Conservation (phyloP, 2,113 vertebrate genomes). For the Capreolus pygargus region DNA sequence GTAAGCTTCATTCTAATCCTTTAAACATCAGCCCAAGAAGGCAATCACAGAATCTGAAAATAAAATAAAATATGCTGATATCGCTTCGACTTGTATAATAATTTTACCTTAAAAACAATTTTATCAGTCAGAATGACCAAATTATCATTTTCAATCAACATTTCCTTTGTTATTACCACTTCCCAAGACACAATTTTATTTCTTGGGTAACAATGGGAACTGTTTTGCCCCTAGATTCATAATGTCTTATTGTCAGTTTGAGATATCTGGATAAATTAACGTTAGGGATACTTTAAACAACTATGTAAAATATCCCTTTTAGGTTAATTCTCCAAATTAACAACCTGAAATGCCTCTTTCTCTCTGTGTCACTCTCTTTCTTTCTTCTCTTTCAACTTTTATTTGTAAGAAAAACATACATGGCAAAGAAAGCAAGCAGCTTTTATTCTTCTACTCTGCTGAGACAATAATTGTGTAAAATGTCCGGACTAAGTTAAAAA, state of each 20-base stretch:
- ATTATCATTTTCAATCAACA: background rate
- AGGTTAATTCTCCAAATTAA: slow-evolving; percentile 17
- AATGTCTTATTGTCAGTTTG: background rate
- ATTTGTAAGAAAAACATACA: background rate
- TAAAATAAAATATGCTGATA: background rate
- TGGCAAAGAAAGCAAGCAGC: slow-evolving; percentile 9
- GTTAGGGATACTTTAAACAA: background rate
- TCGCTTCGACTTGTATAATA: background rate
- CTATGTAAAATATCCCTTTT: background rate
- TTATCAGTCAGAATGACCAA: background rate
- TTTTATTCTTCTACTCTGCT: slow-evolving; percentile 24
- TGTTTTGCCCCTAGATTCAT: background rate
- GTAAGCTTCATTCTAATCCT: slow-evolving; percentile 38
- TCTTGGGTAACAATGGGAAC: background rate
- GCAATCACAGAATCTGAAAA: background rate
- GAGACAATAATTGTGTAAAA: slow-evolving; percentile 54
- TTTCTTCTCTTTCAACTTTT: background rate
- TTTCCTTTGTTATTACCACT: background rate
- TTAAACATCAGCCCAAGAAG: background rate
- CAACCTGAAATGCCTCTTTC: background rate
- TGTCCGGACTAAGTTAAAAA: slow-evolving; percentile 25
- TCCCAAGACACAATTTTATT: background rate
- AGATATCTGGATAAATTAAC: background rate
- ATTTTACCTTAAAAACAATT: slow-evolving; percentile 55
- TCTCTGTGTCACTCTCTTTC: background rate